Percentiles rank a stretch among this genome's conserved stretches.
Evolutionary conservation across 2,797 vertebrate genomes (phyloP).

Genomic region (Falco concolor): DNA sequence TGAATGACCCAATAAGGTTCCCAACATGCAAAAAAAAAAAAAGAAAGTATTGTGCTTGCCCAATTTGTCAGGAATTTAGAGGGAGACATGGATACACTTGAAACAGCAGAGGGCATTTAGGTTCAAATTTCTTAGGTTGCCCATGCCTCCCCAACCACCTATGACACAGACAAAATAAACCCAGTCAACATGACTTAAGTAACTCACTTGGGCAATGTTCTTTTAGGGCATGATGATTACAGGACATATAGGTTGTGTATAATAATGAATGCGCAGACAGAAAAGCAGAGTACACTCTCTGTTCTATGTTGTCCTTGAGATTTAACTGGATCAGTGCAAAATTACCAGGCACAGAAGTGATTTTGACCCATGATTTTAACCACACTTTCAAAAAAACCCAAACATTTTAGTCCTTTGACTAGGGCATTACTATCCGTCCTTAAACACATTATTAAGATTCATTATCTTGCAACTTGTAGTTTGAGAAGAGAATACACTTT

Average conservation of each 20-base stretch:
- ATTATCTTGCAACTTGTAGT: neutral
- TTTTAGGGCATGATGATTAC: neutral
- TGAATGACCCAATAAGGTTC: neutral
- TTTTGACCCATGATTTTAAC: neutral
- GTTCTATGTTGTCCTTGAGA: neutral
- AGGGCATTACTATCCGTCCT: neutral
- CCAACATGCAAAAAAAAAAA: neutral
- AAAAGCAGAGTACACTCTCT: neutral
- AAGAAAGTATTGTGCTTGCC: neutral
- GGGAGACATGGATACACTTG: neutral
- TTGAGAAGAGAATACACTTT: neutral
- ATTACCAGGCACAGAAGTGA: neutral
- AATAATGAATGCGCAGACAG: neutral
- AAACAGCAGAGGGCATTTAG: neutral
- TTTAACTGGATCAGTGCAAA: neutral
- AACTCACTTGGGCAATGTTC: neutral
- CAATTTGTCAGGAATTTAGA: neutral
- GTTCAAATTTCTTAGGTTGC: neutral
- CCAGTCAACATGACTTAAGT: neutral
- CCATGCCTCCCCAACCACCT: neutral
- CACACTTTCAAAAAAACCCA: neutral
- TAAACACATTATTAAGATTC: neutral
- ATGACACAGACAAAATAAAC: neutral
- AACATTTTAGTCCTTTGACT: neutral
- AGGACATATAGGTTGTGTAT: neutral